These are phyloP conservation scores for Calephelis virginiensis DNA, from an alignment of 1,140 invertebrate genomes.

Conservation along the genomic window DNA sequence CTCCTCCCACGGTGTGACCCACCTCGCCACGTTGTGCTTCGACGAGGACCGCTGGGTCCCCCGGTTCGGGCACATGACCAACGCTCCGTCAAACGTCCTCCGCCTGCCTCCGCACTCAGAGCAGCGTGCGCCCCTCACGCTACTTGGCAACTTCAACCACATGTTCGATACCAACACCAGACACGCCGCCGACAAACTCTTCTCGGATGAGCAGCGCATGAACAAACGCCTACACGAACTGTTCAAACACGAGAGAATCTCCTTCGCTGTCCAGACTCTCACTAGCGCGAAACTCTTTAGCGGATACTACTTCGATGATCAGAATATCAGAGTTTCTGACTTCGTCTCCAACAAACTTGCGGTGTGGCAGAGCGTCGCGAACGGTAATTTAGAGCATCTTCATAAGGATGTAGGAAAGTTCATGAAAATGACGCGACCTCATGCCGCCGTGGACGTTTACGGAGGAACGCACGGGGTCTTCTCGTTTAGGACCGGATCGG, in stretches of 20 bases:
- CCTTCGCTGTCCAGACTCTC: slow-evolving; percentile 55
- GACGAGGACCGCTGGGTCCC: slow-evolving; percentile 56
- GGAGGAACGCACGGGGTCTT: slow-evolving; percentile 56
- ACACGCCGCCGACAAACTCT: slow-evolving; percentile 59
- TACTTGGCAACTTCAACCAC: slow-evolving; percentile 70
- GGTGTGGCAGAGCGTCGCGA: slow-evolving; percentile 59
- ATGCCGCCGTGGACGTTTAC: slow-evolving; percentile 45
- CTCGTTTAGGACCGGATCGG: slow-evolving; percentile 35
- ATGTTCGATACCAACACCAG: slow-evolving; percentile 67
- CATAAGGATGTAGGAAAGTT: slow-evolving; percentile 54
- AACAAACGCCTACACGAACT: slow-evolving; percentile 56
- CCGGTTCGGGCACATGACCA: slow-evolving; percentile 38
- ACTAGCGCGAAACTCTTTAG: slow-evolving; percentile 49
- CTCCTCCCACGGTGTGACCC: slow-evolving; percentile 32
- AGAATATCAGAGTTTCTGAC: slow-evolving; percentile 57
- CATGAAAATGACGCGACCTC: slow-evolving; percentile 34
- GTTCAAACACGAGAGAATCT: slow-evolving; percentile 46
- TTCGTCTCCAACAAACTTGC: slow-evolving; percentile 63
- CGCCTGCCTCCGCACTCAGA: slow-evolving; percentile 45
- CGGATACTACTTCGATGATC: slow-evolving; percentile 60
- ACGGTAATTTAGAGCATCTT: slow-evolving; percentile 58
- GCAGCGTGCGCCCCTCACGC: slow-evolving; percentile 45
- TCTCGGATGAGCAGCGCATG: slow-evolving; percentile 52
- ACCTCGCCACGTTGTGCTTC: slow-evolving; percentile 63
- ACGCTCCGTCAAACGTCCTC: slow-evolving; percentile 38